phyloP scores from a whole-genome alignment of 2,797 vertebrate species.

The Chaenodraco wilsoni region DNA sequence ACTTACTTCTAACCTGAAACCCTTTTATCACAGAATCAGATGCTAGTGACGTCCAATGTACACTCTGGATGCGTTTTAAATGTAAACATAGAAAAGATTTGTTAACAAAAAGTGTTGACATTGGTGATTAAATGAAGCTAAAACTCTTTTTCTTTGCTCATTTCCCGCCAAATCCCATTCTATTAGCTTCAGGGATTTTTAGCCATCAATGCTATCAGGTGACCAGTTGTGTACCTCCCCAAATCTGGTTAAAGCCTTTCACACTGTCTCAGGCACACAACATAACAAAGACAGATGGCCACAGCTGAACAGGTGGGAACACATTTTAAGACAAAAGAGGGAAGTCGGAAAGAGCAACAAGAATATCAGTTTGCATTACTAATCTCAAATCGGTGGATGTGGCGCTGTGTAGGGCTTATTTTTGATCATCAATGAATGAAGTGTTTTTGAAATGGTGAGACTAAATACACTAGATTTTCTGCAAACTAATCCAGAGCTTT shows the following conservation, averaged over 20 bases:
- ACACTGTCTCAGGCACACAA: constrained; percentile 47
- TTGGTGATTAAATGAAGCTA: not conserved
- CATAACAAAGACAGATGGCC: constrained; percentile 76
- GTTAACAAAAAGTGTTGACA: constrained; percentile 1
- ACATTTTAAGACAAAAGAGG: constrained; percentile 57
- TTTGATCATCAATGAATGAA: constrained; percentile 16
- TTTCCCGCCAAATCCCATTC: constrained; percentile 8
- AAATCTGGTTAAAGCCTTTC: constrained; percentile 66
- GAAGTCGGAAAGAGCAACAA: constrained; percentile 44
- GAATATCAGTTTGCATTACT: constrained; percentile 52
- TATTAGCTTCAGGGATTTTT: constrained; percentile 20
- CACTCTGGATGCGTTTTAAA: constrained; percentile 10
- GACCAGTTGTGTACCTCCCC: constrained; percentile 32
- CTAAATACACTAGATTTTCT: not conserved
- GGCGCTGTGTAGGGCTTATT: not conserved
- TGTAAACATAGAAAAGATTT: not conserved
- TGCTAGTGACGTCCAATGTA: constrained; percentile 15
- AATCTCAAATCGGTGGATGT: constrained; percentile 28
- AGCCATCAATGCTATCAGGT: constrained; percentile 65
- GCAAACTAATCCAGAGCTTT: constrained; percentile 11
- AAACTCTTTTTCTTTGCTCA: not conserved
- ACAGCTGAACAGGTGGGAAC: constrained; percentile 73
- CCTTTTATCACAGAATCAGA: constrained; percentile 60
- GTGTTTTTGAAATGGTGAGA: not conserved
- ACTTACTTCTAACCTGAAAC: constrained; percentile 42